phyloP scores from a whole-genome alignment of 1,140 invertebrate genomes.

The Formica exsecta region DNA sequence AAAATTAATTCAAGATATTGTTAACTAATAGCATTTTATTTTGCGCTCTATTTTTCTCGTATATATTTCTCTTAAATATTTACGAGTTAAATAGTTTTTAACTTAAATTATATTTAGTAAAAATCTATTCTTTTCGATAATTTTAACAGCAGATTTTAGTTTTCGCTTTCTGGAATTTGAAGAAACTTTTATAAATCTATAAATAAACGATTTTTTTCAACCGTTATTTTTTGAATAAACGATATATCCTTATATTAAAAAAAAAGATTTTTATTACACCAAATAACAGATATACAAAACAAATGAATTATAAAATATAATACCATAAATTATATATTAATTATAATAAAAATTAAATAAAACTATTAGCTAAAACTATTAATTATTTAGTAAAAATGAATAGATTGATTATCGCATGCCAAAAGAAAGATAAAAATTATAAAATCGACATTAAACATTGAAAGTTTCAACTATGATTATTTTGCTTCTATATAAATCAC shows the following conservation, averaged over 20 bases:
- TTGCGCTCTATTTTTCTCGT: neutral
- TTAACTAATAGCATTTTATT: neutral
- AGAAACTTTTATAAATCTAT: neutral
- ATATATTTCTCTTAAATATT: neutral
- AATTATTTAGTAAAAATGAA: neutral
- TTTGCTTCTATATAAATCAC: conserved; percentile 8
- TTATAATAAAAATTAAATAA: neutral
- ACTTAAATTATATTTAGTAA: neutral
- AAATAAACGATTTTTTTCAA: neutral
- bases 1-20: neutral
- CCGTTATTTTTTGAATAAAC: neutral
- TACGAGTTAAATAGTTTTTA: neutral
- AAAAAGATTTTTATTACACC: neutral
- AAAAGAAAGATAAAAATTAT: neutral
- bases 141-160: neutral
- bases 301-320: too few relatives aligned
- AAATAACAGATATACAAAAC: neutral
- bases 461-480: neutral
- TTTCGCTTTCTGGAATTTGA: neutral
- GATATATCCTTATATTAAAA: neutral
- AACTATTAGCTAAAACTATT: neutral
- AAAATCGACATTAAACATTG: neutral
- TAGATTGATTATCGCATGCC: neutral
- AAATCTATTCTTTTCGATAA: neutral
- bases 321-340: conserved; percentile 1